These are phyloP conservation scores for Pocillopora meandrina DNA, from an alignment of 92 coral and sea anemone genomes.

Conservation along the genomic window DNA sequence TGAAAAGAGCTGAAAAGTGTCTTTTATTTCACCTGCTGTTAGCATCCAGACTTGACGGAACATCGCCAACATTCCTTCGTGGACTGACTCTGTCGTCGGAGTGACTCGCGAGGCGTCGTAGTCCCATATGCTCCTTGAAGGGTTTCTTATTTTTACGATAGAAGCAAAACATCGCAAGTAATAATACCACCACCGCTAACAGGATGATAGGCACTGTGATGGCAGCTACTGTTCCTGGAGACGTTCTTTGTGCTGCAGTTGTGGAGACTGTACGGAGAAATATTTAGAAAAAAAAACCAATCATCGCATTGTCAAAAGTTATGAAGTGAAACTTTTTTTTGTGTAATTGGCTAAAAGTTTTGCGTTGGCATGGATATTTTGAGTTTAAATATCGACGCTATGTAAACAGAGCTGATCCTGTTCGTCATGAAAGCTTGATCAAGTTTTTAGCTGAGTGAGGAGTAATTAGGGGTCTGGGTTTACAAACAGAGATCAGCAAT, in stretches of 20 bases:
- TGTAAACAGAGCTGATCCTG: too few relatives aligned
- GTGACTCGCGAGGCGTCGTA: conserved; percentile 45
- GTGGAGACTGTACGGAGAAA: neutral
- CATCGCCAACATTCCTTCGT: conserved; percentile 40
- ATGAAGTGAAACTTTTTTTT: too few relatives aligned
- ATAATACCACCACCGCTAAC: conserved; percentile 28
- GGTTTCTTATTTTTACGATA: conserved; percentile 28
- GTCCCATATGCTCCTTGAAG: conserved; percentile 47
- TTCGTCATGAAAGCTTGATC: too few relatives aligned
- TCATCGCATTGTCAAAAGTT: too few relatives aligned
- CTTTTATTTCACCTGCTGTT: conserved; percentile 31
- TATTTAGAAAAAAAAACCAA: too few relatives aligned
- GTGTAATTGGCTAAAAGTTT: too few relatives aligned
- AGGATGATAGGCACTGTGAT: conserved; percentile 53
- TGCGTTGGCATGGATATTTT: too few relatives aligned
- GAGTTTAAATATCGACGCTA: too few relatives aligned
- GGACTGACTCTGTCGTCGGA: conserved; percentile 34
- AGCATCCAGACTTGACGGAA: conserved; percentile 29
- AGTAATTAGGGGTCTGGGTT: too few relatives aligned
- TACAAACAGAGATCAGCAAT: too few relatives aligned
- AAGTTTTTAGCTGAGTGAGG: too few relatives aligned
- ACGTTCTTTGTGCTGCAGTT: neutral
- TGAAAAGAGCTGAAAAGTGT: neutral
- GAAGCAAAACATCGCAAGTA: conserved; percentile 21
- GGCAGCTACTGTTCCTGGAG: conserved; percentile 50